Conservation (phyloP, 2,888 invertebrate genomes). For the Cerastis rubricosa region DNA sequence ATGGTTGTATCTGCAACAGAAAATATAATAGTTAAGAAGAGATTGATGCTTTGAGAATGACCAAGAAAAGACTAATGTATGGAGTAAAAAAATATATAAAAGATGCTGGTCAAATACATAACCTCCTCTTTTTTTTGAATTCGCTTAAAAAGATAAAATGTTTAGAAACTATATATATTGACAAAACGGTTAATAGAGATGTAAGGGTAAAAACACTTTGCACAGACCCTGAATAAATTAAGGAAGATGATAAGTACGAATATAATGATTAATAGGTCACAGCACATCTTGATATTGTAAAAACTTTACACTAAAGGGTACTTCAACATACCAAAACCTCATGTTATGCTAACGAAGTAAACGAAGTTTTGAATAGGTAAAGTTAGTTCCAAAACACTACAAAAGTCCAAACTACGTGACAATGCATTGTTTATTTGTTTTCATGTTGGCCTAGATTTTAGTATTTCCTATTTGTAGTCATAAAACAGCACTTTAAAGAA, state of each 20-base stretch:
- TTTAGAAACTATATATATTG: neutral
- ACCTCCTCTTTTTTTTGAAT: too few species aligned
- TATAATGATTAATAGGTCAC: neutral
- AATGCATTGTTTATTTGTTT: conserved; percentile 49
- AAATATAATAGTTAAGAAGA: neutral
- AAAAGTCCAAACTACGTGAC: conserved; percentile 45
- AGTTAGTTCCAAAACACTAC: conserved; percentile 28
- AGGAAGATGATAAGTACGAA: neutral
- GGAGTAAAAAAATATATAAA: too few species aligned
- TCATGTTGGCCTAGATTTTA: conserved; percentile 41
- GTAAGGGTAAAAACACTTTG: neutral
- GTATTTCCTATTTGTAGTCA: conserved; percentile 1
- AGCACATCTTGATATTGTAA: neutral
- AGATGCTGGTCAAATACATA: too few species aligned
- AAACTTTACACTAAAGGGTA: neutral
- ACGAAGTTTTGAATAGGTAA: conserved; percentile 35
- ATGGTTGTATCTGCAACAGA: conserved; percentile 72
- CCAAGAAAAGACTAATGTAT: neutral
- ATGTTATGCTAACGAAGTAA: conserved; percentile 25
- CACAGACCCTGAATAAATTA: neutral
- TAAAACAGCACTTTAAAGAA: conserved; percentile 12
- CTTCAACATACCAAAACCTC: conserved; percentile 15
- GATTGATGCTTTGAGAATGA: neutral
- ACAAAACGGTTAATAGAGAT: neutral
- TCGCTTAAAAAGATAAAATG: neutral